A percentile compares a stretch with the other conserved stretches of the same genome.
phyloP scores from a whole-genome alignment of 2,113 vertebrate species.

The Crotalus helleri region DNA sequence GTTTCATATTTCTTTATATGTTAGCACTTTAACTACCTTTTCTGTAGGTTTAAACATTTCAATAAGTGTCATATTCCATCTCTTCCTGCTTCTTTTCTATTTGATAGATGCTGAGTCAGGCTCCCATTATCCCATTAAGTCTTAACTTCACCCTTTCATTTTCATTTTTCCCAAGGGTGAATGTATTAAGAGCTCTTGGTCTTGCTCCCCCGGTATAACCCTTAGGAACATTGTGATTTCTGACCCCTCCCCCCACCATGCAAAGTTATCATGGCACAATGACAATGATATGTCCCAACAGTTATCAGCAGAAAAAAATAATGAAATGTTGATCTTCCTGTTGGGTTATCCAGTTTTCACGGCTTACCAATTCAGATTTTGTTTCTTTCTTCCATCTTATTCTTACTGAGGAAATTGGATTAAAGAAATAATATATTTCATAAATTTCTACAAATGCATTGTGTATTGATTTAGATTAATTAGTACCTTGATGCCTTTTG shows the following conservation, averaged over 20 bases:
- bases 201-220: background rate
- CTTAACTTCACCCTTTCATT: background rate
- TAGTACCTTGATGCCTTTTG: background rate
- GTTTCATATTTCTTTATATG: too few relatives aligned
- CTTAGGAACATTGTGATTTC: background rate
- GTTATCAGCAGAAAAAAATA: background rate
- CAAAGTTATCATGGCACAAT: background rate
- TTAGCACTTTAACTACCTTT: too few relatives aligned
- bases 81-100: too few relatives aligned
- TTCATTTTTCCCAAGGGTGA: background rate
- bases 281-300: background rate
- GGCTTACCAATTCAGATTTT: background rate
- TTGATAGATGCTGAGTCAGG: too few relatives aligned
- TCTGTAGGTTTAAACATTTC: too few relatives aligned
- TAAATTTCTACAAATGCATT: background rate
- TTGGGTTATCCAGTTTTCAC: background rate
- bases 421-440: slow-evolving; percentile 5
- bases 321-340: background rate
- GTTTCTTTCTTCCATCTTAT: background rate
- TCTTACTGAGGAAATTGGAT: background rate
- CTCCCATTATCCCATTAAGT: background rate
- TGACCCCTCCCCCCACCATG: background rate
- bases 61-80: too few relatives aligned
- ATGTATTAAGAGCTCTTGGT: background rate
- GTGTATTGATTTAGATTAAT: background rate